Base-by-base conservation (phyloP, 1,140 invertebrate species). In the Diorhabda elongata region DNA sequence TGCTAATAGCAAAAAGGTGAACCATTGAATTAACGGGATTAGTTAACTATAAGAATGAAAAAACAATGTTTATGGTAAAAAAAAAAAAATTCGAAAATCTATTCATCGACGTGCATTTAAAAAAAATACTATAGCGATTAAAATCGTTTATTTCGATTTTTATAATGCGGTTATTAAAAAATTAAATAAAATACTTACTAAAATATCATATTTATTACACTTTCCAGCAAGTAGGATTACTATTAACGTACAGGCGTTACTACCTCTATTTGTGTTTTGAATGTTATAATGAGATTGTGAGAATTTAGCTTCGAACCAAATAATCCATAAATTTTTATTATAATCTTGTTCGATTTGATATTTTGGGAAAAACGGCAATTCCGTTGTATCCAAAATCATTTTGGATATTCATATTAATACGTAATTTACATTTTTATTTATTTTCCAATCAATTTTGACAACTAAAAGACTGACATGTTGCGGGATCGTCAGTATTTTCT, bases 161-260 rank as follows among this genome's bases (percentile, higher is more conserved):
- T 26, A 26, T 26, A 26, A 26, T 26, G 26, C 26, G 26, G 1
- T 26, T 26, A 26, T 26, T 26, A 26, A 26, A 26, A 58, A 26
- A 5, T n/a, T 58, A n/a, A 26, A 9, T 6, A 6, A 45, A 26
- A 41, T 64, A 72, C 70, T 71, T 68, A 76, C 71, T 42, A 69
- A 63, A 61, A 74, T 66, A 42, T 68, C 71, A 65, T 76, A 71
- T 44, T 70, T 60, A 61, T 71, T 68, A 66, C 76, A 79, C 52
- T 76, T 76, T 8, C 76, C 64, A 6, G 78, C 76, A 62, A 79
- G 69, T 59, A 81, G 61, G 59, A 81, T 63, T 4, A 74, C 78
- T 57, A 81, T 81, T 9, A 81, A 61, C 4, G 79, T 80, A 62
- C 80, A 81, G 8, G 80, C 80, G 67, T 80, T 80, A 61, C 79